Percentiles rank a stretch among this genome's conserved stretches.
Conservation (phyloP, 1,140 invertebrate species). For the Trichoplusia ni region DNA sequence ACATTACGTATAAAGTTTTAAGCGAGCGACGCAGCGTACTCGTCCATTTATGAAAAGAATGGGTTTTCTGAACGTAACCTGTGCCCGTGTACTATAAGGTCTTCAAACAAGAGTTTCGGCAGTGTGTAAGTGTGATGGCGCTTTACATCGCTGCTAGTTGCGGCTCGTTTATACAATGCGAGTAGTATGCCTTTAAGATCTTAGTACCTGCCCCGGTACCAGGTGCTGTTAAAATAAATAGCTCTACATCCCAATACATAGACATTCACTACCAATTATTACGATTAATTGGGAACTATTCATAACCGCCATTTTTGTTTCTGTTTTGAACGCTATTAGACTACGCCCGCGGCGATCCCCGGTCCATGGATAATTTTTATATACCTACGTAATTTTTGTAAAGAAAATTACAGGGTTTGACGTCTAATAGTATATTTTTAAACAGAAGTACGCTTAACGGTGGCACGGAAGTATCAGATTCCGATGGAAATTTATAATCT, state of each 20-base stretch:
- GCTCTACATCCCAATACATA: conserved; percentile 38
- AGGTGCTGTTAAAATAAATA: conserved; percentile 50
- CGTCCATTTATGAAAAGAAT: conserved; percentile 29
- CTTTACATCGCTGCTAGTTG: no score
- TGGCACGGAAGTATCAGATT: conserved; percentile 21
- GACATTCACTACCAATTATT: conserved; percentile 45
- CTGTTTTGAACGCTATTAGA: conserved; percentile 35
- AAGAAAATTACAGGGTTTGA: conserved; percentile 25
- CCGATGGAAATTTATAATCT: conserved; percentile 14
- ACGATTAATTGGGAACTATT: conserved; percentile 49
- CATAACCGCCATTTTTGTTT: conserved; percentile 40
- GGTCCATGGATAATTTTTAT: conserved; percentile 21
- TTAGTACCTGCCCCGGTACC: no score
- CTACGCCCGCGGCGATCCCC: conserved; percentile 23
- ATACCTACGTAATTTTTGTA: conserved; percentile 17
- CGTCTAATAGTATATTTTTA: conserved; percentile 24
- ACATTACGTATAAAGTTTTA: conserved; percentile 21
- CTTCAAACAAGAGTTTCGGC: no score
- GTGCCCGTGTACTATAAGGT: no score
- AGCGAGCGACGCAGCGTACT: conserved; percentile 21
- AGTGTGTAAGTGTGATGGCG: no score
- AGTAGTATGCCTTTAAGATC: no score
- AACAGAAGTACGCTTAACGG: conserved; percentile 27
- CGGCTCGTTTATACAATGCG: no score
- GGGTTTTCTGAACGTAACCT: conserved; percentile 23